Evolutionary conservation across 2,113 vertebrate genomes (phyloP), one percentile per base, ranked within the genome.

Genomic region (Hemibagrus wyckioides): DNA sequence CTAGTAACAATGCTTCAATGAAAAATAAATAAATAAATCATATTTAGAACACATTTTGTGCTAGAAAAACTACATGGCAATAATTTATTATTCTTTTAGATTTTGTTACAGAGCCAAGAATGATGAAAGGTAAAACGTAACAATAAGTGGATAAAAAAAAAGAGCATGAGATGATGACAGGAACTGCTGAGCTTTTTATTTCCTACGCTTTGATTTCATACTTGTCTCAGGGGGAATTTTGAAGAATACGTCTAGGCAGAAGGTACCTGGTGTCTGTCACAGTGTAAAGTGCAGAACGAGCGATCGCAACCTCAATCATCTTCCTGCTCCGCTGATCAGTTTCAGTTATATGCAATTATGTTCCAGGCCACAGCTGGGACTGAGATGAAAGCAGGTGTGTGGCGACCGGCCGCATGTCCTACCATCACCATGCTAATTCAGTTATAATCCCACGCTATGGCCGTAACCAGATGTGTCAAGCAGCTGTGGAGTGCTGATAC

Each of bases 391-490:
- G 23, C 86, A 83, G 80, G 80, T 83, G 86, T 76, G 21, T 52
- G 30, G 71, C 15, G 36, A 61, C 57, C 44, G 41, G 52, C 39
- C 33, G 10, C 33, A 13, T 82, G 86, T 63, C 76, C 73, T 63
- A 48, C 41, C 67, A 76, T 83, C 63, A 83, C 56, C 67, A 65
- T 87, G 86, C 50, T 76, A 87, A 87, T 87, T 76, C 4, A 76
- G 33, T 83, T 76, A 50, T 28, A 39, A 48, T 30, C 80, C 28
- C 54, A 17, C 25, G 13, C 23, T 10, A 54, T n/a, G 19, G 17
- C 44, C 0, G 15, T 9, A 57, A 50, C 56, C 69, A 83, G 69
- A 77, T 76, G 69, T 28, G 80, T 82, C 67, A n/a, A 0, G 30
- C 41, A 59, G 14, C 41, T 7, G n/a, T 39, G 13, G n/a, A 33